Evolutionary conservation across 2,113 vertebrate genomes (phyloP).

Genomic region (Sebastes schlegelii): DNA sequence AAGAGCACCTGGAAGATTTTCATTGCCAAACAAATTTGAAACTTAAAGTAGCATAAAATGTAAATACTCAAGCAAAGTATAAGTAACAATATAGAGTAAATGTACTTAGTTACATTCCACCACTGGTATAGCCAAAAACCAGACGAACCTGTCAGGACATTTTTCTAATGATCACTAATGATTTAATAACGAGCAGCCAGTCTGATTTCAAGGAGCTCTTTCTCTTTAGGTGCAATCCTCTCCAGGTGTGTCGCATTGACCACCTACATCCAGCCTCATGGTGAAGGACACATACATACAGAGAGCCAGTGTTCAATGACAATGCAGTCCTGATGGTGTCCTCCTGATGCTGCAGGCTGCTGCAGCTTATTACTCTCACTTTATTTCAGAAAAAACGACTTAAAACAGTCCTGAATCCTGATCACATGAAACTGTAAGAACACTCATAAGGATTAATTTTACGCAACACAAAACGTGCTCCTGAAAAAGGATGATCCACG

Average conservation of each 20-base stretch:
- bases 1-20: too few species aligned
- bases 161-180: neutral
- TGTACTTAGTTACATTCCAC: neutral
- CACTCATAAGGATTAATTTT: neutral
- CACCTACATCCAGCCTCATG: neutral
- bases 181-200: neutral
- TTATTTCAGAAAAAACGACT: neutral
- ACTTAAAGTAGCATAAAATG: neutral
- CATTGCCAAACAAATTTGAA: neutral
- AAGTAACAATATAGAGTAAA: neutral
- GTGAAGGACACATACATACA: neutral
- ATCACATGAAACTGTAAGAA: neutral
- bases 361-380: neutral
- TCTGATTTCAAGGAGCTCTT: neutral
- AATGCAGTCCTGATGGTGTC: neutral
- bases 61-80: neutral
- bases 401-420: neutral
- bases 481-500: neutral
- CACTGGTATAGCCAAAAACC: neutral
- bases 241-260: conserved; percentile 19
- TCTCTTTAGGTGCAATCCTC: neutral
- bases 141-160: neutral
- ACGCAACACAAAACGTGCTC: neutral
- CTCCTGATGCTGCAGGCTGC: neutral
- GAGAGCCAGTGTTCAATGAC: conserved; percentile 9